Evolutionary conservation across 2,113 vertebrate species (phyloP).

Genomic region (Myrmecobius fasciatus): DNA sequence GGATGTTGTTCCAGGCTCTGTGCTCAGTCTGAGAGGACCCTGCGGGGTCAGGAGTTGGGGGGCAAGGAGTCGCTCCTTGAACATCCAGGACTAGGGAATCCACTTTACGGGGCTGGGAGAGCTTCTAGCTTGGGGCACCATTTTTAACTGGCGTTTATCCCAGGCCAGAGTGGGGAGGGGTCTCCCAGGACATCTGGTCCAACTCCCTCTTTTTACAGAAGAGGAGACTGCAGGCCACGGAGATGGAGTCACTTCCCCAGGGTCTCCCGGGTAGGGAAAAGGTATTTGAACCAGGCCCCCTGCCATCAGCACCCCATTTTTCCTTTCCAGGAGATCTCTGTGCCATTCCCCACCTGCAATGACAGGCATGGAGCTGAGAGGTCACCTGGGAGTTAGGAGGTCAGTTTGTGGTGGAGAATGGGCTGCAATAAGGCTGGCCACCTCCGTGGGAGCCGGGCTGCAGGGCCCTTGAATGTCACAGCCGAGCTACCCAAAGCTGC

Average conservation of each 20-base stretch:
- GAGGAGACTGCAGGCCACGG: neutral
- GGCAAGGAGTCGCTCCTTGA: no score
- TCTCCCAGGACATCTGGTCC: neutral
- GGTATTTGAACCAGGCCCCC: neutral
- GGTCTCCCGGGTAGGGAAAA: neutral
- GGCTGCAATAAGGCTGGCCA: neutral
- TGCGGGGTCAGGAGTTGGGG: neutral
- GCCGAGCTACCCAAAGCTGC: neutral
- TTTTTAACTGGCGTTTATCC: neutral
- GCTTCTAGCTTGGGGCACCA: neutral
- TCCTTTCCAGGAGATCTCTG: neutral
- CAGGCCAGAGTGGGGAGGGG: neutral
- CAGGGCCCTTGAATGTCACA: neutral
- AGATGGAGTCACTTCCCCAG: neutral
- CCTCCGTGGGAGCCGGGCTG: no score
- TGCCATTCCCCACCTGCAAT: neutral
- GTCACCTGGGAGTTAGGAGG: neutral
- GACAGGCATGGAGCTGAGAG: neutral
- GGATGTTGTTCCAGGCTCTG: constrained; percentile 11
- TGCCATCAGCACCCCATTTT: neutral
- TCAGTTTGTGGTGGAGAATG: neutral
- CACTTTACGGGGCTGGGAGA: neutral
- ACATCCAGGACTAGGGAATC: neutral
- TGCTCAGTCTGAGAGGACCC: neutral
- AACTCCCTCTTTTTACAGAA: neutral